These are phyloP conservation scores for Orthosia incerta DNA, from an alignment of 2,888 invertebrate genomes.

Conservation along the genomic window DNA sequence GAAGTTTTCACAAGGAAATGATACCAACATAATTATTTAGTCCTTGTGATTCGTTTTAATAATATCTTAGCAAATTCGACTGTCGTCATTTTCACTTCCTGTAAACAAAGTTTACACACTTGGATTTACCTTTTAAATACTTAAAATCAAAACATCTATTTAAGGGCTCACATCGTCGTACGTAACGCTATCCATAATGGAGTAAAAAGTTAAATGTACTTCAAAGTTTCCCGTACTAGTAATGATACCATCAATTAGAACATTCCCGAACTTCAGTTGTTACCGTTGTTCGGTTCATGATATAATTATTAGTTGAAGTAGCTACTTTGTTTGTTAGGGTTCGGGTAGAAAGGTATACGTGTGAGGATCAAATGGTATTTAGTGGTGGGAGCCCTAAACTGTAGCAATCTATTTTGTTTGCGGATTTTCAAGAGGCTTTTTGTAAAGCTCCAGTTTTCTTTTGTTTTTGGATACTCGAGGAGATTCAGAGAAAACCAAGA, in stretches of 20 bases:
- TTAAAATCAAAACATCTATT: background rate
- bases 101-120: background rate
- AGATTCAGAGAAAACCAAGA: background rate
- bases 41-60: background rate
- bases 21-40: background rate
- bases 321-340: slow-evolving; percentile 41
- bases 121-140: background rate
- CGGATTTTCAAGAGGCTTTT: background rate
- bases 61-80: background rate
- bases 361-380: slow-evolving; percentile 33
- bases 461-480: background rate
- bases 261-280: slow-evolving; percentile 64
- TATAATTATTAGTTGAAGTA: slow-evolving; percentile 64
- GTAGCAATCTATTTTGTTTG: background rate
- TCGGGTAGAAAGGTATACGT: slow-evolving; percentile 25
- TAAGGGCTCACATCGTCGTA: background rate
- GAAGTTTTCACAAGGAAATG: too few species aligned
- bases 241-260: slow-evolving; percentile 71
- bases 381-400: slow-evolving; percentile 26
- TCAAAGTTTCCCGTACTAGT: slow-evolving; percentile 51
- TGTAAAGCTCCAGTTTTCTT: background rate
- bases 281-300: slow-evolving; percentile 58
- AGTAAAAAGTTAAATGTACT: slow-evolving; percentile 58
- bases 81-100: background rate
- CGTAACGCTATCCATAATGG: slow-evolving; percentile 43